Percentiles rank a stretch among this genome's conserved stretches.
These are phyloP conservation scores for Burhinus bistriatus DNA, from an alignment of 2,113 vertebrate genomes.

Conservation along the genomic window DNA sequence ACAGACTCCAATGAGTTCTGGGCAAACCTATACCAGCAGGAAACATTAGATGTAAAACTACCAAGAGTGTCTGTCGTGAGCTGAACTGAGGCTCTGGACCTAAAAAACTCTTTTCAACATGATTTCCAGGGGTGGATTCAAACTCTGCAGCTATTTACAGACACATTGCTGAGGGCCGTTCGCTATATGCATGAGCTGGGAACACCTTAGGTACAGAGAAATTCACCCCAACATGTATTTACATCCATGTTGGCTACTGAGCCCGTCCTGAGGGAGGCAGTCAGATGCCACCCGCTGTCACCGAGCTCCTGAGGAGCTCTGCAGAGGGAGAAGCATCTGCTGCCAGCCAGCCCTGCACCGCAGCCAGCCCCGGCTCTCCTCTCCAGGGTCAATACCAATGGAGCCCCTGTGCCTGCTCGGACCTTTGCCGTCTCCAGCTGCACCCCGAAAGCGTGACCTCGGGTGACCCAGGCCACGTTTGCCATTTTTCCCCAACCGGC, in stretches of 20 bases:
- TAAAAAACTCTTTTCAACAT: neutral
- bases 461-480: neutral
- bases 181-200: rapidly evolving
- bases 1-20: neutral
- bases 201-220: neutral
- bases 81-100: neutral
- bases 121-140: neutral
- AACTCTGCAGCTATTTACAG: neutral
- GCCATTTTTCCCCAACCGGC: neutral
- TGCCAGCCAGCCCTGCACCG: neutral
- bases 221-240: rapidly evolving
- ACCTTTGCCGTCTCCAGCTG: neutral
- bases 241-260: neutral
- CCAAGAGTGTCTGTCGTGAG: neutral
- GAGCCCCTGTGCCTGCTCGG: rapidly evolving
- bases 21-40: neutral
- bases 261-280: neutral
- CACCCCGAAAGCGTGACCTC: rapidly evolving
- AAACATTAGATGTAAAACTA: neutral
- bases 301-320: neutral
- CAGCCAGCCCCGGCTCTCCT: neutral
- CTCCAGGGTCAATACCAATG: rapidly evolving
- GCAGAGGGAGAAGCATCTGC: neutral
- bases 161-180: neutral
- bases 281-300: neutral